These are phyloP conservation scores for Caenorhabditis sinica DNA, from an alignment of 2,888 invertebrate species.

Conservation along the genomic window DNA sequence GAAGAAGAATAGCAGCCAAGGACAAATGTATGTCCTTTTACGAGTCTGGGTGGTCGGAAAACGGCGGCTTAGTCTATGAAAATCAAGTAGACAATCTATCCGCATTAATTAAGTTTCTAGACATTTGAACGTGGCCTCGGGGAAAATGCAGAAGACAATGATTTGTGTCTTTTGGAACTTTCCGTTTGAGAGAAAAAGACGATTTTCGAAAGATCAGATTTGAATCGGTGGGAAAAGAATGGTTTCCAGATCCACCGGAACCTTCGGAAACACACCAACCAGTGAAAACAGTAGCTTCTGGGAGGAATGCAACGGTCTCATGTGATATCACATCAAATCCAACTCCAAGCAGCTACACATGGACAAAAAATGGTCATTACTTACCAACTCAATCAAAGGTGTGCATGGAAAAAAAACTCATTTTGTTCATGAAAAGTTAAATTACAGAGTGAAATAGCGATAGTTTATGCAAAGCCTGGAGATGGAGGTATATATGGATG, in stretches of 20 bases:
- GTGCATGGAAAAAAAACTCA: too few species aligned
- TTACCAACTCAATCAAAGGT: constrained; percentile 64
- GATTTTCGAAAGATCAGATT: neutral
- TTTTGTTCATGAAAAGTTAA: neutral
- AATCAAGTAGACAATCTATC: constrained; percentile 2
- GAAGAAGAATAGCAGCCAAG: constrained; percentile 10
- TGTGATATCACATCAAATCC: constrained; percentile 82
- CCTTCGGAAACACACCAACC: constrained; percentile 70
- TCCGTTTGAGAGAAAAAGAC: neutral
- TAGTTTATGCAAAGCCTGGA: constrained; percentile 64
- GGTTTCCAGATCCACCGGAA: constrained; percentile 63
- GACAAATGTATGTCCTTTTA: constrained; percentile 21
- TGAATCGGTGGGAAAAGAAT: too few species aligned
- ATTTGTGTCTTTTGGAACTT: neutral
- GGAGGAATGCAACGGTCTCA: constrained; percentile 67
- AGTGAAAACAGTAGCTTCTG: constrained; percentile 74
- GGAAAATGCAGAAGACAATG: neutral
- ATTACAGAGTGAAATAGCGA: constrained; percentile 42
- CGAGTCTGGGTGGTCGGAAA: constrained; percentile 16
- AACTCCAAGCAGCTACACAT: constrained; percentile 72
- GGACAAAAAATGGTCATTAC: constrained; percentile 81
- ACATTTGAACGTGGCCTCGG: constrained; percentile 8
- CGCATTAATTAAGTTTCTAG: constrained; percentile 16
- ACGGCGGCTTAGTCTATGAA: constrained; percentile 15
- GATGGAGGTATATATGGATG: constrained; percentile 81